Conservation (phyloP, 2,113 vertebrate species). For the Falco punctatus region DNA sequence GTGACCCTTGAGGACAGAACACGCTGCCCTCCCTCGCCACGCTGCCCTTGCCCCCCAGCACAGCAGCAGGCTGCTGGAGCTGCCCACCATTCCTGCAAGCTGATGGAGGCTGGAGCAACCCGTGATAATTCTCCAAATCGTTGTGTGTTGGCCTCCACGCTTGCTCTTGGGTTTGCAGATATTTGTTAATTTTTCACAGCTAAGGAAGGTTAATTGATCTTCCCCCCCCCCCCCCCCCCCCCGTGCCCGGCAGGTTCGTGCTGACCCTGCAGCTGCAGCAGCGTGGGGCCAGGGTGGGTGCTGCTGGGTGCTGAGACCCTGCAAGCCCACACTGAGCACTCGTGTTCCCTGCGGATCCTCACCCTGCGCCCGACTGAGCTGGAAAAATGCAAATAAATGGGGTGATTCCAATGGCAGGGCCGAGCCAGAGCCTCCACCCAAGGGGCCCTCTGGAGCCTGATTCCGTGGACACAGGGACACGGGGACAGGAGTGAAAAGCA, state of each 20-base stretch:
- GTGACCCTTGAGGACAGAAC: accelerated
- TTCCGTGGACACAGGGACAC: accelerated
- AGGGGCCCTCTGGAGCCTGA: background rate
- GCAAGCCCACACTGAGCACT: accelerated
- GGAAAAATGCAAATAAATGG: background rate
- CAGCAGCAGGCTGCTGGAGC: background rate
- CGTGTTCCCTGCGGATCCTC: accelerated
- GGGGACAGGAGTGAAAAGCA: background rate
- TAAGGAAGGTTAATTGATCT: background rate
- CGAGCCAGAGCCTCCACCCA: background rate
- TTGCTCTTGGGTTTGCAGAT: background rate
- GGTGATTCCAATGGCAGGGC: accelerated
- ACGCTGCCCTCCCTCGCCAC: background rate
- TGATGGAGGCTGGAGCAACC: background rate
- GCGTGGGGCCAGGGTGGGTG: background rate
- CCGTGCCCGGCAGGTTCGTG: background rate
- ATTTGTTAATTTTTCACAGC: background rate
- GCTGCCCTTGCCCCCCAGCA: background rate
- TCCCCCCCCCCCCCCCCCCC: background rate
- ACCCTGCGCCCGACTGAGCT: accelerated
- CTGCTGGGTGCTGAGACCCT: background rate
- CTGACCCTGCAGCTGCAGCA: background rate
- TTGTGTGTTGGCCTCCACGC: background rate
- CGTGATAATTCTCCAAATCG: background rate
- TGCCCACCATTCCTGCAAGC: background rate